Evolutionary conservation across 2,113 vertebrate species (phyloP), one percentile per base, ranked within the genome.

Genomic region (Ciconia stormi): DNA sequence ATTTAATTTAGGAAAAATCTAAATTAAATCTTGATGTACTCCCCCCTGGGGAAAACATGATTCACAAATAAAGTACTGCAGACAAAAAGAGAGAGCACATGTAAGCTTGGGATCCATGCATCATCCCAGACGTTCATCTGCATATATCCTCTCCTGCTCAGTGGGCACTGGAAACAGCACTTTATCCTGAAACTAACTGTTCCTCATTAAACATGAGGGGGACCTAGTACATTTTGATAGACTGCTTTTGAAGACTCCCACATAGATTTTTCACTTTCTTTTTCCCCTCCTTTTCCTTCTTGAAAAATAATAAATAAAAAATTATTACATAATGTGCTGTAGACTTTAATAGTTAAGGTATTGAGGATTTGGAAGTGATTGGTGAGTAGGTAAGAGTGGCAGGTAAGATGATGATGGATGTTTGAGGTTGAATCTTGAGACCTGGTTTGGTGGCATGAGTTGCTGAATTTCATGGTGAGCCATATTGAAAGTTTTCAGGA

Each of bases 1-100:
- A 97, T 97, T 96, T 97, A 94, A 97, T 95, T 96, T 97, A 91
- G 74, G 59, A 93, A 53, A 95, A 95, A 96, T 92, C 18, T 76
- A 94, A 98, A 95, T 77, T 66, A 73, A 97, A 95, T 96, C 72
- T 94, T 95, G 16, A 82, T 78, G 12, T 69, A 50, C 26, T 81
- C n/a, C 50, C 69, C 65, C 30, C 52, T 32, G 47, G 79, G 87
- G 70, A 95, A 95, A 96, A 91, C 65, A 67, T n/a, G 2, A 25
- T 94, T 97, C 89, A 90, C 56, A 97, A 96, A 93, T 91, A 81
- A 98, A 97, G 66, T 78, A 84, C 58, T 95, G 18, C 55, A 86
- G 91, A 95, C 47, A 81, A 63, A 95, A 84, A 63, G 13, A 65
- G 18, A 65, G 18, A 36, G 11, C 36, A 71, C 5, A 38, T 0